Evolutionary conservation across 2,113 vertebrate species (phyloP).

Genomic region (Nyctibius bracteatus): DNA sequence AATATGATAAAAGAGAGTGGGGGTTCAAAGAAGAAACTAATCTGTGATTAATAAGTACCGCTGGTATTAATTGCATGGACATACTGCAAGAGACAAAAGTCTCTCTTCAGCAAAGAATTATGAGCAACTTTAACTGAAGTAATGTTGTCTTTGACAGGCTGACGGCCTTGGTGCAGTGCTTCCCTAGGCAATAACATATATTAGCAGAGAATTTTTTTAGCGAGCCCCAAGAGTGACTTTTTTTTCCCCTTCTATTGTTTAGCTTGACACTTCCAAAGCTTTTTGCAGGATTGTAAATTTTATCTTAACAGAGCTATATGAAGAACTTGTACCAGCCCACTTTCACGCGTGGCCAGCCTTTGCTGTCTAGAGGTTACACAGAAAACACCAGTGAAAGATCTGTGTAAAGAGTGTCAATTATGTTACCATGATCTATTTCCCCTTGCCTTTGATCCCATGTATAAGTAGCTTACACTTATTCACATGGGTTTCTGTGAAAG

Average conservation of each 20-base stretch:
- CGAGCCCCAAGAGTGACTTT: neutral
- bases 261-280: neutral
- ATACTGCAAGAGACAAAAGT: fast-evolving
- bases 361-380: neutral
- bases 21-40: neutral
- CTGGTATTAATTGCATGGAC: neutral
- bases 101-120: neutral
- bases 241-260: neutral
- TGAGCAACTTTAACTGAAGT: neutral
- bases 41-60: neutral
- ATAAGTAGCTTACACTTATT: neutral
- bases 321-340: neutral
- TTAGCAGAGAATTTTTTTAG: neutral
- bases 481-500: neutral
- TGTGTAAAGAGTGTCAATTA: neutral
- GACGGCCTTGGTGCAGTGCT: neutral
- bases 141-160: neutral
- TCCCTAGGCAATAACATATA: neutral
- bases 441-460: neutral
- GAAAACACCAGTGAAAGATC: neutral
- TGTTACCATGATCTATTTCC: neutral
- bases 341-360: neutral
- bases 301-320: neutral
- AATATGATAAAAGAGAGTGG: neutral
- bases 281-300: neutral